These are phyloP conservation scores for Zootermopsis nevadensis DNA, from an alignment of 2,888 invertebrate genomes.

Conservation along the genomic window DNA sequence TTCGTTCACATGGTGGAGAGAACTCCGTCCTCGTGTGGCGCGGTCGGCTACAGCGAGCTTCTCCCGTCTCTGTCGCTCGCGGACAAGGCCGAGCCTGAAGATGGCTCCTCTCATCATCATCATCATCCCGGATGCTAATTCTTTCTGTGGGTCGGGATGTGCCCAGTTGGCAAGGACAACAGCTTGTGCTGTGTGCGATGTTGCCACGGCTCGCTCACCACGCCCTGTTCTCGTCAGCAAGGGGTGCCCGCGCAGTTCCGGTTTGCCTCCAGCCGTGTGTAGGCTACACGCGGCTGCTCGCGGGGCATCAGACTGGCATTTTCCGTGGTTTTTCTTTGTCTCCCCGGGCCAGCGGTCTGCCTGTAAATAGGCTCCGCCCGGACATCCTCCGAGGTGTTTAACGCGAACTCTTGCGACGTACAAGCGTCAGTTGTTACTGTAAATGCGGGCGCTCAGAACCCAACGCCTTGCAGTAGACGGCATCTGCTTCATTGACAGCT, in stretches of 20 bases:
- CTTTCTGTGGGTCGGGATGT: conserved; percentile 40
- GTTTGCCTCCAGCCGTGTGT: background rate
- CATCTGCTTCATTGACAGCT: background rate
- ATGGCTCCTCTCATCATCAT: conserved; percentile 34
- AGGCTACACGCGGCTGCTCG: too few relatives aligned
- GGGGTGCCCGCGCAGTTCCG: conserved; percentile 8
- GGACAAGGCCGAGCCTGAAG: conserved; percentile 31
- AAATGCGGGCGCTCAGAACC: background rate
- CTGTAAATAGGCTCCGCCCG: too few relatives aligned
- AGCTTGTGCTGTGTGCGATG: background rate
- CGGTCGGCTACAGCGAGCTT: background rate
- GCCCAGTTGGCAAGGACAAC: conserved; percentile 34
- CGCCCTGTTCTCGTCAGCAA: background rate
- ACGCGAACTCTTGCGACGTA: too few relatives aligned
- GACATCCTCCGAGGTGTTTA: too few relatives aligned
- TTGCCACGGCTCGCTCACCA: background rate
- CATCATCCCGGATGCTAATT: conserved; percentile 41
- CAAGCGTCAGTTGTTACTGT: too few relatives aligned
- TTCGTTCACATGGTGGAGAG: too few relatives aligned
- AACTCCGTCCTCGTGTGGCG: background rate
- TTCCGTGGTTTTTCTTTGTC: too few relatives aligned
- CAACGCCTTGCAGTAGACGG: background rate
- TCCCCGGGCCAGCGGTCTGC: too few relatives aligned
- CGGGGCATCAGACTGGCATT: too few relatives aligned
- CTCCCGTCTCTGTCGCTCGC: conserved; percentile 4